These are phyloP conservation scores for Lepidostoma basale DNA, from an alignment of 1,140 invertebrate genomes.

Conservation along the genomic window DNA sequence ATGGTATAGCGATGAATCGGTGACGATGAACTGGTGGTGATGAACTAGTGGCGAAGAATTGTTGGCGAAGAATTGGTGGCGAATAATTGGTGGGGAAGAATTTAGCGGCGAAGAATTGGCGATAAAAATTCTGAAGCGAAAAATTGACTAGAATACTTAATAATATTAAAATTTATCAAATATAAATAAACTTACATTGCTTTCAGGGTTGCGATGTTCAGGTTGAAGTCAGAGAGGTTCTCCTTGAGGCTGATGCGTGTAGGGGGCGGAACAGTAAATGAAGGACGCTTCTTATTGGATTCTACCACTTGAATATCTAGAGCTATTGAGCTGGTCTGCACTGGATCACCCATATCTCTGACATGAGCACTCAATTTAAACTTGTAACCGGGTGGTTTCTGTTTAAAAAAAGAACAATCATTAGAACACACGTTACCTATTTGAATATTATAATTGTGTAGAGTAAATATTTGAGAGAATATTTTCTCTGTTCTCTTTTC, in stretches of 20 bases:
- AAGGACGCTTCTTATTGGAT: slow-evolving; percentile 85
- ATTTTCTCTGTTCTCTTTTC: too few relatives aligned
- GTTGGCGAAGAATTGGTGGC: too few relatives aligned
- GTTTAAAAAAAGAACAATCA: slow-evolving; percentile 47
- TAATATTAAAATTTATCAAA: background rate
- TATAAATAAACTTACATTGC: slow-evolving; percentile 66
- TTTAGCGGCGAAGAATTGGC: too few relatives aligned
- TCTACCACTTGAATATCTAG: slow-evolving; percentile 84
- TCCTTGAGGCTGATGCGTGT: slow-evolving; percentile 72
- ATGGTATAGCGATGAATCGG: too few relatives aligned
- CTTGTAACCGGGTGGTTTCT: slow-evolving; percentile 70
- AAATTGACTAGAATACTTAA: background rate
- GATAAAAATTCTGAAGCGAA: too few relatives aligned
- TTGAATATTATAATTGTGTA: too few relatives aligned
- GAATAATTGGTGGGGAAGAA: too few relatives aligned
- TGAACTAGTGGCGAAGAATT: too few relatives aligned
- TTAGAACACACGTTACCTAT: background rate
- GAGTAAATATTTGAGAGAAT: too few relatives aligned
- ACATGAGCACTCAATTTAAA: slow-evolving; percentile 78
- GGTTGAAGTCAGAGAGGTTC: slow-evolving; percentile 72
- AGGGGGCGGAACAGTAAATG: slow-evolving; percentile 65
- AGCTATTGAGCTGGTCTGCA: slow-evolving; percentile 69
- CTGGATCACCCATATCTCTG: slow-evolving; percentile 72
- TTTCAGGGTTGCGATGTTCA: slow-evolving; percentile 69
- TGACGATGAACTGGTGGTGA: too few relatives aligned